A percentile compares a stretch with the other conserved stretches of the same genome.
Evolutionary conservation across 2,797 vertebrate species (phyloP).

Genomic region (Gadopsis marmoratus): DNA sequence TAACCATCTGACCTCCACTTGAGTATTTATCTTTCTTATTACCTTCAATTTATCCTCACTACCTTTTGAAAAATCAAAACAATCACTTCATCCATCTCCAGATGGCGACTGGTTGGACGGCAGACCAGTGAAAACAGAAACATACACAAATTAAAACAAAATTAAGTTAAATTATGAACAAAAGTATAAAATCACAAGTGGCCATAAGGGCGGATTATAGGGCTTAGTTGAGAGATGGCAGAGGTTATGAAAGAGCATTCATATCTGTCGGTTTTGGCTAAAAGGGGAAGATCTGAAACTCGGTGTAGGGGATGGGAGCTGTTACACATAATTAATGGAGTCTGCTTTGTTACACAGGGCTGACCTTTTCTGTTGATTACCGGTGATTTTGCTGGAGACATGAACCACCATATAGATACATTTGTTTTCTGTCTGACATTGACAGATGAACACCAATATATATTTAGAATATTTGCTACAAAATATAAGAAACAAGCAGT

Average conservation of each 20-base stretch:
- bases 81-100: not conserved
- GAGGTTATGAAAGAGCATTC: not conserved
- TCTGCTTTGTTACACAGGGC: not conserved
- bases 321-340: not conserved
- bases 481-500: slow-evolving; percentile 4
- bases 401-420: not conserved
- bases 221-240: not conserved
- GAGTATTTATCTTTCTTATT: not conserved
- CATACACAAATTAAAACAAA: not conserved
- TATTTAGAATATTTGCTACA: not conserved
- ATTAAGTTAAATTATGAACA: not conserved
- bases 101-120: not conserved
- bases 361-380: not conserved
- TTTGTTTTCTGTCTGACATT: not conserved
- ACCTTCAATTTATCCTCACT: not conserved
- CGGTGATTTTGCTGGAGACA: not conserved
- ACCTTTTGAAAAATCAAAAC: not conserved
- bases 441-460: too few relatives aligned
- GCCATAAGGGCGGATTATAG: too few relatives aligned
- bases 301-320: not conserved
- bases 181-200: not conserved
- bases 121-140: not conserved
- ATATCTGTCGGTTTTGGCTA: not conserved
- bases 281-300: not conserved
- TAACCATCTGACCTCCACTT: not conserved